A percentile compares a stretch with the other conserved stretches of the same genome.
These are phyloP conservation scores for Julus scandinavius DNA, from an alignment of 2,888 invertebrate genomes.

Conservation along the genomic window DNA sequence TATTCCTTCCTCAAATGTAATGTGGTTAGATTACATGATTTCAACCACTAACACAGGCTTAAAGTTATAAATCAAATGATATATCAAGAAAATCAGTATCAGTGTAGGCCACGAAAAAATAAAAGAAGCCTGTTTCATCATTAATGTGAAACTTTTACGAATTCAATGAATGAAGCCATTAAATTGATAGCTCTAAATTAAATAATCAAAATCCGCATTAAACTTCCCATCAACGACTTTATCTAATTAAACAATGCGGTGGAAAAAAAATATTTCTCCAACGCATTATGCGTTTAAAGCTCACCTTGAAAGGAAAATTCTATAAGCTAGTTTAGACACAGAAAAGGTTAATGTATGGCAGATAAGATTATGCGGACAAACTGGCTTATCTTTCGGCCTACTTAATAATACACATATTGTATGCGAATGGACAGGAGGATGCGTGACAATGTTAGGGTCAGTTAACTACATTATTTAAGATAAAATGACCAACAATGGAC, in stretches of 20 bases:
- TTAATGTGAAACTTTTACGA: background rate
- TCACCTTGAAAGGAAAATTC: background rate
- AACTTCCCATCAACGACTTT: background rate
- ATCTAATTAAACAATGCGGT: background rate
- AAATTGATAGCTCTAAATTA: background rate
- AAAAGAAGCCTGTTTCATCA: background rate
- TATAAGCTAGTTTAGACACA: background rate
- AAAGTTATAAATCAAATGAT: no score
- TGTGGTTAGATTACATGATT: no score
- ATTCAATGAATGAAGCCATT: slow-evolving; percentile 17
- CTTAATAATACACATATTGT: background rate
- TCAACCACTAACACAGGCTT: no score
- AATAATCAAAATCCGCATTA: slow-evolving; percentile 9
- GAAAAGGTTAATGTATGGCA: background rate
- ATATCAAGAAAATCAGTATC: background rate
- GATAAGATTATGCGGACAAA: slow-evolving; percentile 22
- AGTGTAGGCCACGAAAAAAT: background rate
- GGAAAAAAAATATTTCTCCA: no score
- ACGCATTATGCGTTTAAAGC: background rate
- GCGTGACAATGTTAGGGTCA: background rate
- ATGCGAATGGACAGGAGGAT: background rate
- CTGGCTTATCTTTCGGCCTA: slow-evolving; percentile 27
- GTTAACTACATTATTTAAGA: slow-evolving; percentile 8
- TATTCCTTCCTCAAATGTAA: no score
- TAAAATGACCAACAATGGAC: background rate